phyloP scores from a whole-genome alignment of 2,113 vertebrate species.

The Paedocypris sp. region DNA sequence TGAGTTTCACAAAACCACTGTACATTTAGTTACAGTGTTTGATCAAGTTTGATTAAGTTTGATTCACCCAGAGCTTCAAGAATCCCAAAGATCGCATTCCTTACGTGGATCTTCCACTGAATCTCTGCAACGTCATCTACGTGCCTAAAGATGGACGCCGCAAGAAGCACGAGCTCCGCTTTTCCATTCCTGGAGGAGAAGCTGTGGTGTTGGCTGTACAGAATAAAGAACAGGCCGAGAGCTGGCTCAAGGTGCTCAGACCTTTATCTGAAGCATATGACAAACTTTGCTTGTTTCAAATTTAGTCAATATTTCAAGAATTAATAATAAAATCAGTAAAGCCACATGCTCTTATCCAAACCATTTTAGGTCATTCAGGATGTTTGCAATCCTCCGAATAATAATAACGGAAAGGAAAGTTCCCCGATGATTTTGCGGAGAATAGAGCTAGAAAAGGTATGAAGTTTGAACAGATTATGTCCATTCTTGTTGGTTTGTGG shows the following conservation, averaged over 20 bases:
- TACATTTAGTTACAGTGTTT: too few relatives aligned
- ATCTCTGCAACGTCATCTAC: conserved; percentile 77
- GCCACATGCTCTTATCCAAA: background rate
- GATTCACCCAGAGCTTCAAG: conserved; percentile 77
- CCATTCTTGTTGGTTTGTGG: too few relatives aligned
- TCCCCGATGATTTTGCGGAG: conserved; percentile 77
- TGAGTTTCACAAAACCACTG: too few relatives aligned
- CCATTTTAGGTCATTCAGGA: conserved; percentile 78
- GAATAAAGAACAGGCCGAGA: conserved; percentile 91
- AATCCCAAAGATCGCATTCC: conserved; percentile 88
- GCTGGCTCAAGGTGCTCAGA: conserved; percentile 93
- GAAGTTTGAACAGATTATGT: background rate
- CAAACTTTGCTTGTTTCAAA: too few relatives aligned
- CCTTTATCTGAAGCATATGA: too few relatives aligned
- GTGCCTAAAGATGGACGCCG: conserved; percentile 86
- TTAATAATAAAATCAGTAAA: background rate
- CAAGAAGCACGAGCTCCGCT: conserved; percentile 90
- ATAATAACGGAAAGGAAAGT: conserved; percentile 50
- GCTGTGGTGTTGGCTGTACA: conserved; percentile 85
- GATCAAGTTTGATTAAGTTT: too few relatives aligned
- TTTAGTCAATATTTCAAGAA: too few relatives aligned
- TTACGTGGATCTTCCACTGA: conserved; percentile 72
- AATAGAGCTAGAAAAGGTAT: conserved; percentile 86
- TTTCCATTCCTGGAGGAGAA: conserved; percentile 77
- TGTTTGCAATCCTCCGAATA: conserved; percentile 57